Evolutionary conservation across 64 coral and sea anemone species (phyloP).

Genomic region (Actinia tenebrosa): DNA sequence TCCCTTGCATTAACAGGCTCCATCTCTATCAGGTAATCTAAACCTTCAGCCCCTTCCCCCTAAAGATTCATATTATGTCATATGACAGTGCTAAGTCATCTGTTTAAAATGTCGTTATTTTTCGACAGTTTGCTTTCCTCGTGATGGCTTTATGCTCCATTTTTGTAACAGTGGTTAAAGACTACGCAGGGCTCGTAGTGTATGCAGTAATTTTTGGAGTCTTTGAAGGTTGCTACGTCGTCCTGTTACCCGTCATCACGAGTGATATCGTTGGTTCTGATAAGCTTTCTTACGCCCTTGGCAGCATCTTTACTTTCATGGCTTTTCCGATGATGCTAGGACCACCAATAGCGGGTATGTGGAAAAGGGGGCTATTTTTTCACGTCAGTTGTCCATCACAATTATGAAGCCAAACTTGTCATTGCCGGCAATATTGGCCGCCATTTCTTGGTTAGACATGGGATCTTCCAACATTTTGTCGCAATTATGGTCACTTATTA

Average conservation of each 20-base stretch:
- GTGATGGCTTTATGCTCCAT: conserved; percentile 70
- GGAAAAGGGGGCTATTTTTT: background rate
- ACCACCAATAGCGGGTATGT: conserved; percentile 79
- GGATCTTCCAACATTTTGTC: background rate
- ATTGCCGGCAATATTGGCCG: too few species aligned
- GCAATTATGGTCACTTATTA: too few species aligned
- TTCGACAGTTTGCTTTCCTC: conserved; percentile 25
- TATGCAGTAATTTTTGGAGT: conserved; percentile 72
- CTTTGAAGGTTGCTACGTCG: conserved; percentile 78
- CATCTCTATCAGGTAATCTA: conserved; percentile 63
- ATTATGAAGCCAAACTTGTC: too few species aligned
- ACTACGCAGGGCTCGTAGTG: conserved; percentile 55
- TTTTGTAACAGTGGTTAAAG: conserved; percentile 57
- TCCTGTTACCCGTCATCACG: conserved; percentile 76
- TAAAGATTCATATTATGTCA: background rate
- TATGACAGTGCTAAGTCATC: too few species aligned
- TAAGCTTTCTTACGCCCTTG: conserved; percentile 88
- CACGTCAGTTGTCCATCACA: background rate
- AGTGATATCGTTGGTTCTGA: conserved; percentile 73
- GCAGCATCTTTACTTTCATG: conserved; percentile 80
- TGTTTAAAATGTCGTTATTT: background rate
- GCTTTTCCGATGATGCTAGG: conserved; percentile 91
- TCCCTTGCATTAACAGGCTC: conserved; percentile 62
- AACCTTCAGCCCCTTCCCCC: background rate
- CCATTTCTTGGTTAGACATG: background rate